Conservation (phyloP, 2,113 vertebrate species). For the Lepisosteus oculatus region DNA sequence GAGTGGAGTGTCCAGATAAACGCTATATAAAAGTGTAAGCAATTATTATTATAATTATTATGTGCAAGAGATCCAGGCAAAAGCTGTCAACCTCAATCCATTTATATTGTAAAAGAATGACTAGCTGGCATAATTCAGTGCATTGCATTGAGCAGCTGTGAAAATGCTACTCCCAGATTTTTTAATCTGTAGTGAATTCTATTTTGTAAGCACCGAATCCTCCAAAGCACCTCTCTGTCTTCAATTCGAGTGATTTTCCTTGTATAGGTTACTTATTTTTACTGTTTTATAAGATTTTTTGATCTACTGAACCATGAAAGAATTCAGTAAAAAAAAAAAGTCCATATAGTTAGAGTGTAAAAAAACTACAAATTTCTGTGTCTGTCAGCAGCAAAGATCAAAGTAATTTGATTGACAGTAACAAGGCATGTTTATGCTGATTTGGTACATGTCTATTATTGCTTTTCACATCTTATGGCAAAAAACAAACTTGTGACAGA, state of each 20-base stretch:
- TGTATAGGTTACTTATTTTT: conserved; percentile 28
- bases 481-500: neutral
- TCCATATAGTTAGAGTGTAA: conserved; percentile 56
- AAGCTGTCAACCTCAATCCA: no score
- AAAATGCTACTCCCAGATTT: neutral
- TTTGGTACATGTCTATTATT: conserved; percentile 18
- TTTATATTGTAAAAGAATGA: no score
- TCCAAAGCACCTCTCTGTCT: neutral
- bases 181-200: conserved; percentile 14
- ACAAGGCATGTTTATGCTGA: conserved; percentile 35
- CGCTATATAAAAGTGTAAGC: no score
- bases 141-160: neutral
- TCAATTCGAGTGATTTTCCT: conserved; percentile 31
- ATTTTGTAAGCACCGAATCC: conserved; percentile 18
- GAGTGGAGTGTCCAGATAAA: no score
- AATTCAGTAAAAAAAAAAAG: conserved; percentile 43
- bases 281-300: conserved; percentile 17
- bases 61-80: no score
- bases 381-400: conserved; percentile 48
- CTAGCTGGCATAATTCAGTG: neutral
- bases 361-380: conserved; percentile 39
- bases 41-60: no score
- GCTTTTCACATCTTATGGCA: neutral
- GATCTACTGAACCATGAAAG: conserved; percentile 54
- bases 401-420: conserved; percentile 49